phyloP scores from a whole-genome alignment of 2,113 vertebrate genomes.

The Erythrocercus mccallii region DNA sequence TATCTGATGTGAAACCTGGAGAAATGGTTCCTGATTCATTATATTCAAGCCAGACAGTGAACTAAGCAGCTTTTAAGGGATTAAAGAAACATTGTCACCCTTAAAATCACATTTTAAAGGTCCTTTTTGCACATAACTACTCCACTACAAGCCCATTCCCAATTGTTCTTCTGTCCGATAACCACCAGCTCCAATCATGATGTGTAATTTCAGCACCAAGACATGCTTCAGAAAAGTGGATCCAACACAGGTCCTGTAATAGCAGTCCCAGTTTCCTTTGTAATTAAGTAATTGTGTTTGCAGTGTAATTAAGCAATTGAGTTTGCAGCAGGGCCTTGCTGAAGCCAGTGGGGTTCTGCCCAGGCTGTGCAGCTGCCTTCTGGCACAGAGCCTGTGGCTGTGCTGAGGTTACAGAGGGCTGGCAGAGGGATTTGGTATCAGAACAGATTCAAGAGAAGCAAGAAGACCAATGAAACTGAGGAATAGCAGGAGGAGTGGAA shows the following conservation, averaged over 20 bases:
- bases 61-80: background rate
- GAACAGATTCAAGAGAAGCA: background rate
- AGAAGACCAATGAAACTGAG: background rate
- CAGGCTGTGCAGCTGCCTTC: background rate
- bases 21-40: background rate
- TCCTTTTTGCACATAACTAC: background rate
- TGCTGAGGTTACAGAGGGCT: background rate
- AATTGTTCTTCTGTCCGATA: background rate
- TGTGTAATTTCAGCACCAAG: background rate
- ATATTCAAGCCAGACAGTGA: background rate
- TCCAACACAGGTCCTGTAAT: background rate
- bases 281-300: background rate
- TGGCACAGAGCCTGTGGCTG: rapidly evolving
- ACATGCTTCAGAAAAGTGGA: background rate
- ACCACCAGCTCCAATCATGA: background rate
- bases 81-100: background rate
- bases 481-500: background rate
- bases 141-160: background rate
- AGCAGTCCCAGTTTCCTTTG: background rate
- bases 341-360: background rate
- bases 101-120: background rate
- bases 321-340: background rate
- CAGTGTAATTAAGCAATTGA: background rate
- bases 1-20: constrained; percentile 14
- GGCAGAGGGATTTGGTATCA: background rate